Evolutionary conservation across 1,140 invertebrate genomes (phyloP).

Genomic region (Pinna nobilis): DNA sequence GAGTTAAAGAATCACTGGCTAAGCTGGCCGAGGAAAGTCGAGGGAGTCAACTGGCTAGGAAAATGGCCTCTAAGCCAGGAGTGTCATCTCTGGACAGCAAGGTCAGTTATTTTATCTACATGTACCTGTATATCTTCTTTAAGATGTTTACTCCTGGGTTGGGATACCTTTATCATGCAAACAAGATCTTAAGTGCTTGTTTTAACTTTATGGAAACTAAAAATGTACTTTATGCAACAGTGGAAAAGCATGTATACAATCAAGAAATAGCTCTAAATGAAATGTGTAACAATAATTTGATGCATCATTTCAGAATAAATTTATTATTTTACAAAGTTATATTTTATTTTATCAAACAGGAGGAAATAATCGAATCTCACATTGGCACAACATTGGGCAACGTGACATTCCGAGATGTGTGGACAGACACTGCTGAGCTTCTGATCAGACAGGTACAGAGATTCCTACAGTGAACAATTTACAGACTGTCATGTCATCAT

Average conservation of each 20-base stretch:
- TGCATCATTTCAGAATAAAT: neutral
- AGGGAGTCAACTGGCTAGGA: conserved; percentile 25
- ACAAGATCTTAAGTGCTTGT: no score
- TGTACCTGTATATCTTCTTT: neutral
- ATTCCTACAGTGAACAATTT: no score
- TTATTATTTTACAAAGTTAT: neutral
- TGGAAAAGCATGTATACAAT: no score
- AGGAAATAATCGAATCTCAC: conserved; percentile 49
- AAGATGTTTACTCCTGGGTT: neutral
- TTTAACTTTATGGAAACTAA: no score
- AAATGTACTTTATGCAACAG: no score
- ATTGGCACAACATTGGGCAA: conserved; percentile 66
- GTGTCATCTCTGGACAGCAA: conserved; percentile 19
- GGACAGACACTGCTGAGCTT: conserved; percentile 70
- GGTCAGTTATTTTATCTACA: conserved; percentile 16
- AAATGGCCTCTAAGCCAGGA: neutral
- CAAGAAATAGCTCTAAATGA: neutral
- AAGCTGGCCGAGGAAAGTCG: conserved; percentile 48
- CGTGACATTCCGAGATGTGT: conserved; percentile 61
- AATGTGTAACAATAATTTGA: neutral
- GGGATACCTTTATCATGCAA: no score
- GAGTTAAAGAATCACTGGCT: conserved; percentile 62
- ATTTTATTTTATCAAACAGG: conserved; percentile 18
- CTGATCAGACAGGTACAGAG: conserved; percentile 68
- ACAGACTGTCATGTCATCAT: no score